Evolutionary conservation across 2,113 vertebrate species (phyloP).

Genomic region (Hydrolagus affinis): DNA sequence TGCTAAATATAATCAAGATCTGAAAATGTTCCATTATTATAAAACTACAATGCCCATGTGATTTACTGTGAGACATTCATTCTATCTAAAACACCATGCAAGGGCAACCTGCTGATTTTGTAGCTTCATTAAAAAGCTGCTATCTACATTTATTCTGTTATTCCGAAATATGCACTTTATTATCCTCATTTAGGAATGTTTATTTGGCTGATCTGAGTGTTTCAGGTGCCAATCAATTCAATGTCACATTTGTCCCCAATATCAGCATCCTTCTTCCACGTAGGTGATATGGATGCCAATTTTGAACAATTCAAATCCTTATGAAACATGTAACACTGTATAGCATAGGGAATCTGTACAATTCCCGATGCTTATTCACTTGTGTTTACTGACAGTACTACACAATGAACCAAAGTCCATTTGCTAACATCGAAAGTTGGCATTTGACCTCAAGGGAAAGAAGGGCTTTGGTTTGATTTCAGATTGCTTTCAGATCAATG

Average conservation of each 20-base stretch:
- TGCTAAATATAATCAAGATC: too few relatives aligned
- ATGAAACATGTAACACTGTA: not conserved
- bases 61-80: too few relatives aligned
- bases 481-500: not conserved
- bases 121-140: not conserved
- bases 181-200: not conserved
- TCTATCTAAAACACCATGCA: too few relatives aligned
- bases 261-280: not conserved
- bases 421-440: not conserved
- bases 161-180: not conserved
- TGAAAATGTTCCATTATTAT: too few relatives aligned
- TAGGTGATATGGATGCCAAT: not conserved
- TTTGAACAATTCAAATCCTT: not conserved
- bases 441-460: not conserved
- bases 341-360: not conserved
- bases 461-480: not conserved
- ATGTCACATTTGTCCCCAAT: not conserved
- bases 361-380: not conserved
- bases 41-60: too few relatives aligned
- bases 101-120: not conserved
- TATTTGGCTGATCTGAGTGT: not conserved
- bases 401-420: not conserved
- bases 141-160: not conserved
- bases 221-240: not conserved
- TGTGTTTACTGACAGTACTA: not conserved